These are phyloP conservation scores for Oostethus manadensis DNA, from an alignment of 2,113 vertebrate genomes.

Conservation along the genomic window DNA sequence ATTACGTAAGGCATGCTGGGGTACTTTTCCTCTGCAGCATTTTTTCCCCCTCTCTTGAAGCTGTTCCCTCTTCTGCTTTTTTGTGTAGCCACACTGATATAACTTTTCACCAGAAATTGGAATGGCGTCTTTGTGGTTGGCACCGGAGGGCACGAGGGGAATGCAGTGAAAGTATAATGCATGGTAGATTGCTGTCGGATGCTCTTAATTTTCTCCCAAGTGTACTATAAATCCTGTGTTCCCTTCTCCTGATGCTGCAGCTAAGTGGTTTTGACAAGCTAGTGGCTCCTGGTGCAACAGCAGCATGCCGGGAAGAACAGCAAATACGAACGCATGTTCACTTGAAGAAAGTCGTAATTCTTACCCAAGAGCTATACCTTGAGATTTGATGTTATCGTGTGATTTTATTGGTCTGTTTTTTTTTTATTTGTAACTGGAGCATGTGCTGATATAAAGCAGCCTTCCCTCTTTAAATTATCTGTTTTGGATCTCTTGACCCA, in stretches of 20 bases:
- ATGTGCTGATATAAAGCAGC: constrained; percentile 40
- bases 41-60: constrained; percentile 32
- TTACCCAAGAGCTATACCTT: constrained; percentile 23
- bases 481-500: constrained; percentile 35
- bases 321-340: constrained; percentile 56
- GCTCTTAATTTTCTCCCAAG: constrained; percentile 46
- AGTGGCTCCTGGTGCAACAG: constrained; percentile 55
- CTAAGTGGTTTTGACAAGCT: constrained; percentile 62
- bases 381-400: constrained; percentile 20
- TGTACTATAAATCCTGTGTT: constrained; percentile 47
- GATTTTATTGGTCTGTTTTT: neutral
- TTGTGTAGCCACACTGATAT: constrained; percentile 37
- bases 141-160: constrained; percentile 52
- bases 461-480: constrained; percentile 14
- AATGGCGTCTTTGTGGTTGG: constrained; percentile 55
- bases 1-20: constrained; percentile 55
- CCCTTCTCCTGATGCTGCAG: constrained; percentile 39
- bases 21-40: constrained; percentile 44
- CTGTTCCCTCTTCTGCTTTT: constrained; percentile 36
- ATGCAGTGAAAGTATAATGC: constrained; percentile 55
- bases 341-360: constrained; percentile 30
- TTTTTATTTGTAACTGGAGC: constrained; percentile 33
- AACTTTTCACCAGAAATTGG: constrained; percentile 32
- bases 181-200: constrained; percentile 63
- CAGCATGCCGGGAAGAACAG: constrained; percentile 63